Percentiles rank a stretch among this genome's conserved stretches.
Evolutionary conservation across 2,888 invertebrate species (phyloP).

Genomic region (Drosophila infuscata): DNA sequence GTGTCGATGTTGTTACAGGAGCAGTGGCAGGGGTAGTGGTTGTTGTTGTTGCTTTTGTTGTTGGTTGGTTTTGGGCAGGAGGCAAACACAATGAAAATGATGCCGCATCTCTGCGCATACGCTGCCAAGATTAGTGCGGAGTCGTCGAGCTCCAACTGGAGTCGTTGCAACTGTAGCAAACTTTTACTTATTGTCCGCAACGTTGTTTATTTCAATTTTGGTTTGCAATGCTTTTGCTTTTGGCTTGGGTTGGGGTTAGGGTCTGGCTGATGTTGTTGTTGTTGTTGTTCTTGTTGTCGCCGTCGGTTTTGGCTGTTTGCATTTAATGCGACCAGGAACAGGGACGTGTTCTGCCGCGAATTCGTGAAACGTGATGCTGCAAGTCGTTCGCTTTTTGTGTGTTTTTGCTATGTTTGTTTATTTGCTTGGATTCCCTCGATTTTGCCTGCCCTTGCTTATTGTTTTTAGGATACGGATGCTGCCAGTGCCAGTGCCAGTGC

Average conservation of each 20-base stretch:
- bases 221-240: slow-evolving; percentile 44
- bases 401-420: slow-evolving; percentile 37
- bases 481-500: slow-evolving; percentile 37
- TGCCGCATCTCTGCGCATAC: slow-evolving; percentile 57
- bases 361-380: slow-evolving; percentile 81
- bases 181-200: slow-evolving; percentile 74
- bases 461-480: slow-evolving; percentile 43
- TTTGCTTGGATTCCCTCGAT: slow-evolving; percentile 54
- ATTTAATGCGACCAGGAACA: slow-evolving; percentile 72
- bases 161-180: slow-evolving; percentile 67
- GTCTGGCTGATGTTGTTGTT: slow-evolving; percentile 14
- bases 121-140: slow-evolving; percentile 54
- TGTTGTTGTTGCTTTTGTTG: neutral
- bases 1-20: slow-evolving; percentile 29
- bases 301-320: slow-evolving; percentile 64
- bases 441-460: slow-evolving; percentile 50
- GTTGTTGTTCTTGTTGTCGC: slow-evolving; percentile 29
- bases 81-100: slow-evolving; percentile 55
- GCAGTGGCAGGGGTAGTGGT: neutral
- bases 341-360: slow-evolving; percentile 79
- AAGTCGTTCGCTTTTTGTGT: slow-evolving; percentile 63
- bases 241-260: slow-evolving; percentile 36
- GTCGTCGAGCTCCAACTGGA: slow-evolving; percentile 35
- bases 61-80: neutral
- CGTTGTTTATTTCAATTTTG: slow-evolving; percentile 73